Evolutionary conservation across 23 tunicate species (phyloP).

Genomic region (Ascidia mentula): DNA sequence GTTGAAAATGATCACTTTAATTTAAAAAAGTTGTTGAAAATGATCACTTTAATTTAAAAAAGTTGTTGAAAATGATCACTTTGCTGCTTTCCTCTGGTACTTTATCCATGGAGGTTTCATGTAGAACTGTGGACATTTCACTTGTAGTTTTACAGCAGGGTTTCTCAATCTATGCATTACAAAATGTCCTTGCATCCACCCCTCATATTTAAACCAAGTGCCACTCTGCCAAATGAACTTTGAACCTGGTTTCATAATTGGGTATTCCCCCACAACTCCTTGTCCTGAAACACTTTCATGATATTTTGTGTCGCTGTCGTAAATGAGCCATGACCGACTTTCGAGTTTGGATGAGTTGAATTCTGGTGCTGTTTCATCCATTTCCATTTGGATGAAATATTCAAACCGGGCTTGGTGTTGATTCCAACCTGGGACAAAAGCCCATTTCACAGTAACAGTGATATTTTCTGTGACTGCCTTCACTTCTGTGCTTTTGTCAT

Average conservation of each 20-base stretch:
- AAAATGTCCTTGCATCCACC: conserved; percentile 44
- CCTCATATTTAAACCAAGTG: conserved; percentile 19
- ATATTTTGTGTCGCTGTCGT: not conserved
- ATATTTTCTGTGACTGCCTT: conserved; percentile 16
- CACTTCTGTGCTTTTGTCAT: conserved; percentile 37
- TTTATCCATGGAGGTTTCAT: conserved; percentile 7
- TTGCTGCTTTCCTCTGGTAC: no score
- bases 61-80: no score
- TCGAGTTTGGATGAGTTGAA: conserved; percentile 26
- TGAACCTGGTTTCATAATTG: conserved; percentile 38
- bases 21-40: no score
- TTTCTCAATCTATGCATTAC: conserved; percentile 20
- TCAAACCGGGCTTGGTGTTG: conserved; percentile 1
- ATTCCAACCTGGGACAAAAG: conserved; percentile 9
- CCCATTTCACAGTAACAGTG: conserved; percentile 36
- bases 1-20: no score
- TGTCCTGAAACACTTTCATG: conserved; percentile 28
- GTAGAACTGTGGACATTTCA: conserved; percentile 28
- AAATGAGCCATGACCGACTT: conserved; percentile 29
- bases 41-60: no score
- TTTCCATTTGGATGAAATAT: conserved; percentile 31
- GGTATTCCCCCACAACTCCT: conserved; percentile 43
- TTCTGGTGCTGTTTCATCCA: conserved; percentile 24
- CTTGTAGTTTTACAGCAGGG: conserved; percentile 11
- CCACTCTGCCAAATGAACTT: conserved; percentile 39